These are phyloP conservation scores for Hyla sarda DNA, from an alignment of 2,113 vertebrate species.

Conservation along the genomic window DNA sequence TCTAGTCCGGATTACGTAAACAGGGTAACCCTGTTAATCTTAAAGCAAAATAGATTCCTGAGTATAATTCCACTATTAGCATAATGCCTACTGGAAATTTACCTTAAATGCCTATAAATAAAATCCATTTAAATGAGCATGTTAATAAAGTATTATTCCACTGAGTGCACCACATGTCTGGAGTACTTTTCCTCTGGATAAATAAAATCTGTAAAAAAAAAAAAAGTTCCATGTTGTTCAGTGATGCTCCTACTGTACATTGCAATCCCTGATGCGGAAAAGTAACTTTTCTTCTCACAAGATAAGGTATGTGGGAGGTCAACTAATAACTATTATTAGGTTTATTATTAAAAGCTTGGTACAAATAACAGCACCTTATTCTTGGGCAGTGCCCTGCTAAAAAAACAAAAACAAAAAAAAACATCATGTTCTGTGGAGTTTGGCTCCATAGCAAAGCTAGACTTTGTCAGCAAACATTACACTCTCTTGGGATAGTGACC, in stretches of 20 bases:
- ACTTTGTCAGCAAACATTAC: slow-evolving; percentile 7
- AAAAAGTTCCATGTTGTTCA: background rate
- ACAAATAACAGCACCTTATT: slow-evolving; percentile 15
- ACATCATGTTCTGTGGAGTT: slow-evolving; percentile 30
- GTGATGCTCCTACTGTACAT: background rate
- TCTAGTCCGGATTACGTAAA: too few species aligned
- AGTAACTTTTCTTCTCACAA: slow-evolving; percentile 5
- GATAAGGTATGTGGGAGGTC: slow-evolving; percentile 39
- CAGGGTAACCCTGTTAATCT: too few species aligned
- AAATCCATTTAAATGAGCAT: too few species aligned
- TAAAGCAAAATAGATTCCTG: too few species aligned
- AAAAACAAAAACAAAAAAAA: too few species aligned
- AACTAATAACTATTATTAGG: slow-evolving; percentile 13
- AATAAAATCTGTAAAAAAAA: background rate
- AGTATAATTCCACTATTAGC: too few species aligned
- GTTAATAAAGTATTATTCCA: slow-evolving; percentile 31
- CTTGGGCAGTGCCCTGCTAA: background rate
- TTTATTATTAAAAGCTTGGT: slow-evolving; percentile 29
- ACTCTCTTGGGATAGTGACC: background rate
- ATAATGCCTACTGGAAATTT: too few species aligned
- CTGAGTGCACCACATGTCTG: background rate
- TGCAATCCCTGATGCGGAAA: slow-evolving; percentile 17
- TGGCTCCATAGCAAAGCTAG: background rate
- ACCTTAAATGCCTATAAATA: too few species aligned
- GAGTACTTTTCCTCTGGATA: slow-evolving; percentile 6